These are phyloP conservation scores for Nipponia nippon DNA, from an alignment of 2,113 vertebrate genomes.

Conservation along the genomic window DNA sequence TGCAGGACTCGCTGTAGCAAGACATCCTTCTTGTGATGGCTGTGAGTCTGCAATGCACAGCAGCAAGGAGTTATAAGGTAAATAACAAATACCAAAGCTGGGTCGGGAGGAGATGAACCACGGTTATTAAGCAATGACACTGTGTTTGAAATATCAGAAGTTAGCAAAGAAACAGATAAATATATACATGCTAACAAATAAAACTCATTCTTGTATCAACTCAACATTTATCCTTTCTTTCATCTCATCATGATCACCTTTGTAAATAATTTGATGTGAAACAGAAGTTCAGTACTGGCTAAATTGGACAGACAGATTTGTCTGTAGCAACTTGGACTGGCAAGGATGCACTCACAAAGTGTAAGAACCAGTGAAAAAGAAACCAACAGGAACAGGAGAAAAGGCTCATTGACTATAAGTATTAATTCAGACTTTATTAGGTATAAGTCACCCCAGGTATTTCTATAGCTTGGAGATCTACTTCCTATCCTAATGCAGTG, in stretches of 20 bases:
- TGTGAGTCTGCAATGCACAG: neutral
- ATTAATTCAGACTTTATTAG: neutral
- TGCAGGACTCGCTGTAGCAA: neutral
- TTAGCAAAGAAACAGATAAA: no score
- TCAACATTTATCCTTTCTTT: neutral
- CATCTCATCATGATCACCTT: no score
- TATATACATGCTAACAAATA: neutral
- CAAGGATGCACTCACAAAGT: fast-evolving
- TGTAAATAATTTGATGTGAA: neutral
- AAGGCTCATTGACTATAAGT: fast-evolving
- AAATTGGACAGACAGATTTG: neutral
- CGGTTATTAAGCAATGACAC: no score
- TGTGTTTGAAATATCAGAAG: neutral
- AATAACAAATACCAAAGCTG: neutral
- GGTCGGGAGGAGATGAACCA: fast-evolving
- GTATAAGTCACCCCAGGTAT: neutral
- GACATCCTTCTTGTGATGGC: neutral
- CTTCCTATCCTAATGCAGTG: neutral
- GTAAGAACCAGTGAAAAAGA: neutral
- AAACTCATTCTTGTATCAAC: neutral
- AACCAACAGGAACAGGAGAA: neutral
- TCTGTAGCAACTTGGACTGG: neutral
- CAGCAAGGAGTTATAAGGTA: neutral
- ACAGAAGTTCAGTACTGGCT: neutral
- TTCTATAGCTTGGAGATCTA: neutral